Conservation (phyloP, 92 coral and sea anemone genomes). For the Zoanthus sociatus region DNA sequence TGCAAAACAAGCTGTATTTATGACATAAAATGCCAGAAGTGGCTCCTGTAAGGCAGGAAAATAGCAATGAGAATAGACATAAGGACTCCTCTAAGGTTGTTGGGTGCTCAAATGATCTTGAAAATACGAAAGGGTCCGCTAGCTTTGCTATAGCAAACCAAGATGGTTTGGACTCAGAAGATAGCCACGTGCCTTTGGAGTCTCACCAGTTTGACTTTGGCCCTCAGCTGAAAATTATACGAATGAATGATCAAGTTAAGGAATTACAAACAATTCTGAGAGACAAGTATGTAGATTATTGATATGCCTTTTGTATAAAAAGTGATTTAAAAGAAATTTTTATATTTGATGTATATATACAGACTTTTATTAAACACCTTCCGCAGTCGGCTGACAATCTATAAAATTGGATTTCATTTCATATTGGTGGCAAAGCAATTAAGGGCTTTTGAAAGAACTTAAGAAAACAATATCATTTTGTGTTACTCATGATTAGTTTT, state of each 20-base stretch:
- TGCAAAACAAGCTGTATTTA: not conserved
- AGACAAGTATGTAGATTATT: constrained; percentile 69
- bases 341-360: not conserved
- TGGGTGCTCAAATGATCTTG: not conserved
- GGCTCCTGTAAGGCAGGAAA: constrained; percentile 21
- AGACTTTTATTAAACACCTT: too few relatives aligned
- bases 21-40: constrained; percentile 36
- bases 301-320: not conserved
- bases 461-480: too few relatives aligned
- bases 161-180: not conserved
- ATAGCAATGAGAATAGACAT: constrained; percentile 9
- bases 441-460: not conserved
- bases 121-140: not conserved
- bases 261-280: constrained; percentile 94
- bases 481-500: too few relatives aligned
- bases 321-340: not conserved
- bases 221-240: constrained; percentile 79
- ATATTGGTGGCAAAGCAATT: not conserved
- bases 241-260: constrained; percentile 92
- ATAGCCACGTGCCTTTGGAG: constrained; percentile 45
- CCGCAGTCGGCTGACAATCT: too few relatives aligned
- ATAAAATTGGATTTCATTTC: not conserved
- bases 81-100: constrained; percentile 9
- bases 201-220: constrained; percentile 64
- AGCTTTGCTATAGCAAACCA: not conserved